Conservation (phyloP, 2,113 vertebrate species). For the Pseudopipra pipra region DNA sequence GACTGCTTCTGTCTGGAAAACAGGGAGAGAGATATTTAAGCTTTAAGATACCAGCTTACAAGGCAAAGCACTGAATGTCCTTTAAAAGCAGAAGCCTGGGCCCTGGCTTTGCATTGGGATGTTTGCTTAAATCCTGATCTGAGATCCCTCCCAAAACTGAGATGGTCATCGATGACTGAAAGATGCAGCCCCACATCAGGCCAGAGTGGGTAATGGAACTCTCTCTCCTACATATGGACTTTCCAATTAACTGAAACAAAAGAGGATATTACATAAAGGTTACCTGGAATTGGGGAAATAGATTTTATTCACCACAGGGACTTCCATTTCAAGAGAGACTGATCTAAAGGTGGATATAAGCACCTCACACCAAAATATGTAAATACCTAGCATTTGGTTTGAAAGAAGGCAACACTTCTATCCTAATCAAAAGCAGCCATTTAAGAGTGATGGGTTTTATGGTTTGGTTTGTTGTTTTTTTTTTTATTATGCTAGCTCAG, state of each 20-base stretch:
- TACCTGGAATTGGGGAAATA: background rate
- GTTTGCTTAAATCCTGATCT: background rate
- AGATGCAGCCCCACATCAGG: background rate
- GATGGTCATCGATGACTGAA: background rate
- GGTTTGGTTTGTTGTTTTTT: background rate
- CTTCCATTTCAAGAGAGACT: background rate
- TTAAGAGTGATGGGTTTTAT: background rate
- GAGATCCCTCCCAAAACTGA: background rate
- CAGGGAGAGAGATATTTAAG: background rate
- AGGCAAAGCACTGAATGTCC: background rate
- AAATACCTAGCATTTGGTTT: background rate
- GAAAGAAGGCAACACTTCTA: background rate
- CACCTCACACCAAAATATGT: background rate
- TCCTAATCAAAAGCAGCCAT: background rate
- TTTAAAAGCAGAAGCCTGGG: background rate
- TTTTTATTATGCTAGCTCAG: background rate
- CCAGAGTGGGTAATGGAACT: background rate
- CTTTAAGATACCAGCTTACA: background rate
- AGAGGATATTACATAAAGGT: background rate
- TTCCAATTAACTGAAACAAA: background rate
- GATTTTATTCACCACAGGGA: background rate
- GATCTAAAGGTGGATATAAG: background rate
- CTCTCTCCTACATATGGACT: background rate
- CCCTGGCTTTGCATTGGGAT: background rate
- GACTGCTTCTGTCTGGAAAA: conserved; percentile 81